Evolutionary conservation across 2,888 invertebrate species (phyloP), one percentile per base, ranked within the genome.

Genomic region (Sphaerophoria taeniata): DNA sequence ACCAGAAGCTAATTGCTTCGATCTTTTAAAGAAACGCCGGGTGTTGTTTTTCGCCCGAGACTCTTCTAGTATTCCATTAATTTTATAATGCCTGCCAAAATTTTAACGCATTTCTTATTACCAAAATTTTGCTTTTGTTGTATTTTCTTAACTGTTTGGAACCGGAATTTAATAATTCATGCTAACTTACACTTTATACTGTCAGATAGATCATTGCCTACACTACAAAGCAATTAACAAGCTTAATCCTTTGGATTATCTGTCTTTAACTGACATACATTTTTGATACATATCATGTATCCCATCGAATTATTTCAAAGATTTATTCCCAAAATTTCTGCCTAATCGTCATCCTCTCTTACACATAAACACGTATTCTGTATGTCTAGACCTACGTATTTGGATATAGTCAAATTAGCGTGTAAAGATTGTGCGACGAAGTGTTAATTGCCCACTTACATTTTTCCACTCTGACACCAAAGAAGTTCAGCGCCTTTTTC

Each of bases 281-380:
- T 34, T 51, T 49, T 51, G 39, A 58, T 51, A 14, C 31, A 63
- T 65, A 2, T 24, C 24, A 24, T 24, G 24, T 24, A 55, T 36
- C 65, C 53, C 71, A 72, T 79, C 12, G 43, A 71, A 75, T 67
- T 74, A 79, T 79, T 24, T 60, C 71, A 60, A 12, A 70, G 53
- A 78, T 67, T 70, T 74, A 83, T 74, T 78, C 51, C 70, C 78
- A 79, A 79, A 79, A 75, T 84, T 67, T 61, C 71, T 43, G 43
- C 11, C 12, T 2, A 3, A 39, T 43, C 43, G 43, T 43, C 43
- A 9, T 39, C 39, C 39, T 1, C 39, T 58, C 58, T 14, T 12
- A 12, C 14, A 6, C 39, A n/a, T n/a, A n/a, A n/a, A n/a, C n/a
- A n/a, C n/a, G n/a, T n/a, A n/a, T n/a, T 24, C 24, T 24, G 1